Conservation (phyloP, 2,888 invertebrate genomes). For the Axea sp. region DNA sequence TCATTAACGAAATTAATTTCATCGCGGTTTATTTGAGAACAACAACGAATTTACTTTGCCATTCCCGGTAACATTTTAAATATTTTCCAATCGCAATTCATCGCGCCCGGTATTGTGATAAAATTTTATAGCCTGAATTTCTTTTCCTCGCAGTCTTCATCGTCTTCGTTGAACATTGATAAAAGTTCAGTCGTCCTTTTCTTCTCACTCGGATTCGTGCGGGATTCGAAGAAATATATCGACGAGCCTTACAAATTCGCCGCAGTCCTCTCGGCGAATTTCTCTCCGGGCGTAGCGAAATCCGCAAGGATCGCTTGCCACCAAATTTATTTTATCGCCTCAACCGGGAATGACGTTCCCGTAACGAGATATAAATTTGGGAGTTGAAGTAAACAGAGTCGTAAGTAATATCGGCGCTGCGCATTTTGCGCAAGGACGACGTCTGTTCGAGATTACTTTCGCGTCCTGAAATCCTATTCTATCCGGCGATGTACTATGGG, state of each 20-base stretch:
- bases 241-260: slow-evolving; percentile 55
- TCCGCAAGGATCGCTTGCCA: slow-evolving; percentile 69
- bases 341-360: slow-evolving; percentile 73
- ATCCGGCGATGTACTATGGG: slow-evolving; percentile 55
- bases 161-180: slow-evolving; percentile 58
- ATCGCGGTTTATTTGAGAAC: too few relatives aligned
- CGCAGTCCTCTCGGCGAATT: slow-evolving; percentile 56
- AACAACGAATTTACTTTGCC: neutral
- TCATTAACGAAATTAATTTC: too few relatives aligned
- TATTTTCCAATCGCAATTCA: slow-evolving; percentile 55
- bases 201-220: slow-evolving; percentile 43
- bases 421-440: slow-evolving; percentile 66
- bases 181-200: slow-evolving; percentile 49
- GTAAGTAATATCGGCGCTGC: slow-evolving; percentile 71
- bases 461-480: slow-evolving; percentile 65
- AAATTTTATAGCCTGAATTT: slow-evolving; percentile 61
- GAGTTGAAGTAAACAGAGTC: slow-evolving; percentile 74
- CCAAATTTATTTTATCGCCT: slow-evolving; percentile 75
- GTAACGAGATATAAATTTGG: slow-evolving; percentile 77
- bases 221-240: slow-evolving; percentile 61
- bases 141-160: slow-evolving; percentile 50
- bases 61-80: slow-evolving; percentile 33
- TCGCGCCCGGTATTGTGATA: slow-evolving; percentile 54
- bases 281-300: slow-evolving; percentile 63
- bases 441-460: slow-evolving; percentile 66